Evolutionary conservation across 1,140 invertebrate genomes (phyloP), one percentile per base, ranked within the genome.

Genomic region (Colletes gigas): DNA sequence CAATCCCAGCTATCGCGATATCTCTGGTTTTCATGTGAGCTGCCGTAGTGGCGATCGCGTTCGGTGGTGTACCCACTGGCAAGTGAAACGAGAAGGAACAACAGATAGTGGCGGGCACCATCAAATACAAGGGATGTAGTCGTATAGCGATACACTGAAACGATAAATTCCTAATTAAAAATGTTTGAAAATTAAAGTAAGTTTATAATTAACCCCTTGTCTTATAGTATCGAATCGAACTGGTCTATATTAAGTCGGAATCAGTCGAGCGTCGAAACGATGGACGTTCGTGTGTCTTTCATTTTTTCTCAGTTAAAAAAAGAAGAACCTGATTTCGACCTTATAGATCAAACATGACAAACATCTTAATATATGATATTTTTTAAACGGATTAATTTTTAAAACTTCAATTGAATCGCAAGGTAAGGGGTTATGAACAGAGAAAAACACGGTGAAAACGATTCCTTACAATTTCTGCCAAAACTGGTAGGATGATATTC

Each of bases 1-100:
- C 95, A 71, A 97, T 95, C 4, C 97, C 97, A 44, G 96, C 96
- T 74, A 96, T 94, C 1, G 96, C 95, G 94, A 98, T 97, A 87
- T 97, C 96, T 81, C 94, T 95, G 1, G 96, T 96, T 75, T 94
- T 95, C 89, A 98, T 97, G 81, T 96, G 95, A 3, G 96, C 96
- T 44, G 97, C 96, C 1, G 96, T 96, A 63, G 97, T 97, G 0
- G 98, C 98, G 71, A 99, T 97, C 1, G 98, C 98, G 93, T 99
- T 99, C n/a, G 98, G 98, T 6, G 98, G 98, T 3, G 96, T 97
- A 21, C 96, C 95, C 1, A 98, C 97, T 3, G 98, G 98, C 88
- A 97, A 90, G 93, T 97, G 96, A 78, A 94, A 94, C 14, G 93
- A 91, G 60, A 93, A 97, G 0, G 95, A 96, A 81, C 94, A 95